These are phyloP conservation scores for Hirtodrosophila histrioides DNA, from an alignment of 2,888 invertebrate genomes.

Conservation along the genomic window DNA sequence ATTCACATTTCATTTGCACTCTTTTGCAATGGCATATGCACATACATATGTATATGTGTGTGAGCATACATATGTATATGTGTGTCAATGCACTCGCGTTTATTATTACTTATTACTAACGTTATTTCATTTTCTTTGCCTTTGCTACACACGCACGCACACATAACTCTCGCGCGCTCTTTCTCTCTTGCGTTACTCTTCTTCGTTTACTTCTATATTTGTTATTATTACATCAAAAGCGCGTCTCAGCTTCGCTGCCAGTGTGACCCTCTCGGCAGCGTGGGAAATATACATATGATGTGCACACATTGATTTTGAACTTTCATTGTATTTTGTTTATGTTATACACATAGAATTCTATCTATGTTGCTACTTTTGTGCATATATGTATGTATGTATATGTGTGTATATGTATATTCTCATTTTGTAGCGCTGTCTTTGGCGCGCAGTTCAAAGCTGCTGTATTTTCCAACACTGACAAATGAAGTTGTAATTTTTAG, in stretches of 20 bases:
- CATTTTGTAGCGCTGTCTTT: conserved; percentile 25
- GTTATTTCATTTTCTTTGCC: conserved; percentile 22
- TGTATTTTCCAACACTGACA: conserved; percentile 45
- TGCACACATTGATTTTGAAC: conserved; percentile 22
- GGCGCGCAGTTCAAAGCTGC: conserved; percentile 38
- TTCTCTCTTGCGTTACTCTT: conserved; percentile 10
- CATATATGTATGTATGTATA: neutral
- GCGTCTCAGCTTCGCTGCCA: conserved; percentile 8
- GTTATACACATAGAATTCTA: no score
- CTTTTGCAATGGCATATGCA: conserved; percentile 7
- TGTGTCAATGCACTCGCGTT: conserved; percentile 60
- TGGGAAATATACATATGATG: conserved; percentile 23
- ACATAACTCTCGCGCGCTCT: conserved; percentile 5
- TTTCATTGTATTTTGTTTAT: neutral
- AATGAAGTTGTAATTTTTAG: conserved; percentile 1
- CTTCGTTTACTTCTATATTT: conserved; percentile 28
- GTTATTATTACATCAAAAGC: conserved; percentile 40
- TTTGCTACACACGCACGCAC: conserved; percentile 22
- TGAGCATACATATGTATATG: conserved; percentile 29
- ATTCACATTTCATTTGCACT: conserved; percentile 47
- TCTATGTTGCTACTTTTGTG: neutral
- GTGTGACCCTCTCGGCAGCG: conserved; percentile 42
- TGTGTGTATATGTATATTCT: neutral
- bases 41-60: conserved; percentile 22
- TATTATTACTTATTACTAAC: conserved; percentile 56